Evolutionary conservation across 1,140 invertebrate genomes (phyloP).

Genomic region (Drosophila malerkotliana): DNA sequence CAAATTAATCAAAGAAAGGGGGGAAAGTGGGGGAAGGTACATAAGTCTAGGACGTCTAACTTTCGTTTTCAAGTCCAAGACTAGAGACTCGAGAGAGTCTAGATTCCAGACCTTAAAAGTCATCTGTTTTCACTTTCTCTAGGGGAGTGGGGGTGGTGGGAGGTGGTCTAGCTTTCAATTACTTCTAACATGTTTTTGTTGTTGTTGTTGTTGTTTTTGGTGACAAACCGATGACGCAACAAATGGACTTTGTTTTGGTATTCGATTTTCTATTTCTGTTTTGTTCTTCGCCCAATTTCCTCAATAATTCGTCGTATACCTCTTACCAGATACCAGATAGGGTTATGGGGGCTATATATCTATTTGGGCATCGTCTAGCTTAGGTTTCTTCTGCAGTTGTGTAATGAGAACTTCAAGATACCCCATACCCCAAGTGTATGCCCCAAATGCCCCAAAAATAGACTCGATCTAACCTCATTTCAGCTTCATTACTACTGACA

Average conservation of each 20-base stretch:
- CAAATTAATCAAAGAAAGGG: neutral
- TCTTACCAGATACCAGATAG: neutral
- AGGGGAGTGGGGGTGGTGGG: neutral
- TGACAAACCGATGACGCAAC: slow-evolving; percentile 62
- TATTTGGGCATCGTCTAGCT: neutral
- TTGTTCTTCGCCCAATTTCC: slow-evolving; percentile 17
- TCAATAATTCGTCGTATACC: slow-evolving; percentile 5
- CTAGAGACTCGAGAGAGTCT: too few relatives aligned
- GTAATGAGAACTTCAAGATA: too few relatives aligned
- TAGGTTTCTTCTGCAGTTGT: too few relatives aligned
- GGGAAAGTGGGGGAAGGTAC: too few relatives aligned
- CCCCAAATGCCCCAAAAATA: neutral
- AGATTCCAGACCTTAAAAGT: too few relatives aligned
- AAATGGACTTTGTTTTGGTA: neutral
- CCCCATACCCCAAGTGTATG: too few relatives aligned
- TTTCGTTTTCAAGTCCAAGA: too few relatives aligned
- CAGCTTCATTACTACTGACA: neutral
- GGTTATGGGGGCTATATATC: neutral
- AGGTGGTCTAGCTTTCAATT: slow-evolving; percentile 5
- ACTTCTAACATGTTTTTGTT: slow-evolving; percentile 2
- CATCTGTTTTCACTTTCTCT: slow-evolving; percentile 15
- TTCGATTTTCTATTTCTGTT: slow-evolving; percentile 46
- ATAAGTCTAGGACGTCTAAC: too few relatives aligned
- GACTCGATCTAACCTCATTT: neutral
- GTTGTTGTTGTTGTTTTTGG: neutral